Evolutionary conservation across 2,888 invertebrate genomes (phyloP).

Genomic region (Platycheirus rosarum): DNA sequence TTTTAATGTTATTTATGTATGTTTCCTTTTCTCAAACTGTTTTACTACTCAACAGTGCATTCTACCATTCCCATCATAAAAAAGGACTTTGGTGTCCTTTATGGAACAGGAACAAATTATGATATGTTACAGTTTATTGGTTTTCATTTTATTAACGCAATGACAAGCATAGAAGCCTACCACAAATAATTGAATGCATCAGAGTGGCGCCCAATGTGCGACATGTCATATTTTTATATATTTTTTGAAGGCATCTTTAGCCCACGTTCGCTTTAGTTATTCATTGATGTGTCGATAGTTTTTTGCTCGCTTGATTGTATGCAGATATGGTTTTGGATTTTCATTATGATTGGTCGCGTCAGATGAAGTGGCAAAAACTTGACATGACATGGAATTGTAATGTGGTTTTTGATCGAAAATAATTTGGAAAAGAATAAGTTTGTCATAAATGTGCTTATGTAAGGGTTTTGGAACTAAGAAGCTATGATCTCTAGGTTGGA

Average conservation of each 20-base stretch:
- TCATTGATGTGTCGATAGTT: conserved; percentile 52
- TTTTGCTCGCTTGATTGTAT: conserved; percentile 41
- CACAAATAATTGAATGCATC: conserved; percentile 34
- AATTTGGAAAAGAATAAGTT: not conserved
- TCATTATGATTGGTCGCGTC: not conserved
- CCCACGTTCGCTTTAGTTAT: conserved; percentile 48
- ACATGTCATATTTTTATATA: not conserved
- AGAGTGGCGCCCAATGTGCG: conserved; percentile 40
- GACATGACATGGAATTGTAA: conserved; percentile 40
- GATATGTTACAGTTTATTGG: conserved; percentile 26
- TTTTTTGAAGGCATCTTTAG: conserved; percentile 1
- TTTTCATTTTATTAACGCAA: conserved; percentile 10
- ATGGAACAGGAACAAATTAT: not conserved
- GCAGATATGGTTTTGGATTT: conserved; percentile 35
- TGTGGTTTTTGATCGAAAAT: not conserved
- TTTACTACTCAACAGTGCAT: conserved; percentile 5
- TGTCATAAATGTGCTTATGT: too few relatives aligned
- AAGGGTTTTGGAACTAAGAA: too few relatives aligned
- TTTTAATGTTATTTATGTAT: conserved; percentile 10
- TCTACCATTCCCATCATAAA: not conserved
- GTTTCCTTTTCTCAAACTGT: conserved; percentile 44
- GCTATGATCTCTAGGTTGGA: too few relatives aligned
- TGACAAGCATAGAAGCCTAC: conserved; percentile 9
- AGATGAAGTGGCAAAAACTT: conserved; percentile 40
- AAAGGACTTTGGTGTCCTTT: not conserved